Conservation (phyloP, 2,113 vertebrate species). For the Spilogale gracilis region DNA sequence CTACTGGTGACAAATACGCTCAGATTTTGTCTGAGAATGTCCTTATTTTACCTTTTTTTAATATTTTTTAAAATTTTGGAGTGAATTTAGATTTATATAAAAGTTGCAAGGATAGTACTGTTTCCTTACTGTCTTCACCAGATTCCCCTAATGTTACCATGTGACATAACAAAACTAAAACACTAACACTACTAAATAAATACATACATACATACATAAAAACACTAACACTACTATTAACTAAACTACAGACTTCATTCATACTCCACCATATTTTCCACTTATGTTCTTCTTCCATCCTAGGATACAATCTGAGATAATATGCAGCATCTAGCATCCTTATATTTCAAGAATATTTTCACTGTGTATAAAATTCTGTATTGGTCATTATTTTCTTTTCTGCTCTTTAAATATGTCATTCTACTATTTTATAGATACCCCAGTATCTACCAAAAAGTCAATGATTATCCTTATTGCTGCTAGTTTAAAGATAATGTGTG, state of each 20-base stretch:
- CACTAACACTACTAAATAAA: background rate
- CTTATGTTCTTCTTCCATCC: background rate
- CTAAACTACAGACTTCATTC: background rate
- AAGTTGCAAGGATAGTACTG: background rate
- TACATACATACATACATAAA: background rate
- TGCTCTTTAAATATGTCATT: background rate
- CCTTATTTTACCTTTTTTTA: background rate
- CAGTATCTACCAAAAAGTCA: background rate
- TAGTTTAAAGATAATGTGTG: background rate
- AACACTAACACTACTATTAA: background rate
- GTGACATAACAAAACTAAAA: background rate
- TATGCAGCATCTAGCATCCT: background rate
- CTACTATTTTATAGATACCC: background rate
- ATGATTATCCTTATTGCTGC: background rate
- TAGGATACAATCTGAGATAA: background rate
- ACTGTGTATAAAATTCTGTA: background rate
- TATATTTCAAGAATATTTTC: conserved; percentile 1
- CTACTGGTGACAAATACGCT: background rate
- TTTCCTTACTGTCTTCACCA: background rate
- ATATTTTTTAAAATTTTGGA: background rate
- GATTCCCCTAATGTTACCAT: background rate
- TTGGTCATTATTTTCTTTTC: background rate
- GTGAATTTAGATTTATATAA: background rate
- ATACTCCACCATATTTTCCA: background rate
- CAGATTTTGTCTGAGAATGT: background rate